Evolutionary conservation across 1,140 invertebrate genomes (phyloP).

Genomic region (Drosophila quadrilineata): DNA sequence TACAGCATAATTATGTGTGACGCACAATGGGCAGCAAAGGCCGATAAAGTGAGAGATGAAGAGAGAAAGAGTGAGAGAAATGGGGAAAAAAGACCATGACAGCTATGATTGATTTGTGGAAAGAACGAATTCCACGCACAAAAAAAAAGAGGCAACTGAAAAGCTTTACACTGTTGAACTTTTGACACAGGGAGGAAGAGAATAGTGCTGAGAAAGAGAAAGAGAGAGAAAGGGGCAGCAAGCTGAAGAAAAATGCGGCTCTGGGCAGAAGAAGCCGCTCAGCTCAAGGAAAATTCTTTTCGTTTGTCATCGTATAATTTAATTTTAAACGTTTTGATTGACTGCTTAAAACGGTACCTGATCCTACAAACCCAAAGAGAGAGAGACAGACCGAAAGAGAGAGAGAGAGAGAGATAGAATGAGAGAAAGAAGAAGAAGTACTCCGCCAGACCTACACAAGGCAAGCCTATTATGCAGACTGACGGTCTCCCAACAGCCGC

Average conservation of each 20-base stretch:
- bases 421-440: too few relatives aligned
- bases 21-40: conserved; percentile 33
- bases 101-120: conserved; percentile 72
- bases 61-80: not conserved
- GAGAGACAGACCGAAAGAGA: too few relatives aligned
- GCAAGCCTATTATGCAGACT: conserved; percentile 8
- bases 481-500: conserved; percentile 4
- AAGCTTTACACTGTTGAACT: conserved; percentile 36
- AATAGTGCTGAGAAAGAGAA: not conserved
- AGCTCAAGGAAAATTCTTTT: conserved; percentile 53
- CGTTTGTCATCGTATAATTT: conserved; percentile 76
- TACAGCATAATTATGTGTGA: conserved; percentile 79
- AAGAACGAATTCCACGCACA: conserved; percentile 18
- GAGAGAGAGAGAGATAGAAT: too few relatives aligned
- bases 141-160: conserved; percentile 6
- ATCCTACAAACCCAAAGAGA: conserved; percentile 12
- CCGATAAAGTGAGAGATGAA: conserved; percentile 9
- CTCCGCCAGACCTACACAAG: too few relatives aligned
- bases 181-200: conserved; percentile 20
- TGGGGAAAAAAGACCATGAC: conserved; percentile 45
- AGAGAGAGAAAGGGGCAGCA: not conserved
- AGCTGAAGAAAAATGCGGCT: conserved; percentile 29
- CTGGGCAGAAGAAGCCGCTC: conserved; percentile 7
- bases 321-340: conserved; percentile 70
- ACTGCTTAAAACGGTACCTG: conserved; percentile 56